Percentiles rank a stretch among this genome's conserved stretches.
Conservation (phyloP, 2,113 vertebrate genomes). For the Cebidichthys violaceus region DNA sequence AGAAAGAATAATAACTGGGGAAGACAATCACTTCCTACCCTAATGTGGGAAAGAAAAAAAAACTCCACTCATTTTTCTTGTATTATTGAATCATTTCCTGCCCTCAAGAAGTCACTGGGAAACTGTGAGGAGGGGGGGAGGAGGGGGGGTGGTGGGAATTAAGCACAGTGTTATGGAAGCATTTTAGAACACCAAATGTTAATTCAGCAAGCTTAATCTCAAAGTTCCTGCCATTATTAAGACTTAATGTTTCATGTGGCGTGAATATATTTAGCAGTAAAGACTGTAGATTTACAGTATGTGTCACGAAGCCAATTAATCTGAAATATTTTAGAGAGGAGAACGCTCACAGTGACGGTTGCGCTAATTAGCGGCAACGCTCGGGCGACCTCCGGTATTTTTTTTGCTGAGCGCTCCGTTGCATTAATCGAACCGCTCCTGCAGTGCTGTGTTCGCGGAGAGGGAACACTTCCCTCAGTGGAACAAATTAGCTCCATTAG, state of each 20-base stretch:
- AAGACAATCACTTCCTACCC: slow-evolving; percentile 68
- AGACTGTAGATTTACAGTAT: slow-evolving; percentile 43
- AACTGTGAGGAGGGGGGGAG: background rate
- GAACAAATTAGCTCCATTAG: slow-evolving; percentile 80
- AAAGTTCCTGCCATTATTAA: slow-evolving; percentile 43
- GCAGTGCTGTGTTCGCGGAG: slow-evolving; percentile 68
- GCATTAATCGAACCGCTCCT: slow-evolving; percentile 72
- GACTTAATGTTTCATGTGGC: slow-evolving; percentile 38
- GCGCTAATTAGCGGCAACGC: slow-evolving; percentile 69
- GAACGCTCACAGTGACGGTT: slow-evolving; percentile 43
- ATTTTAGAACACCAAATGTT: slow-evolving; percentile 72
- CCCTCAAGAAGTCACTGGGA: slow-evolving; percentile 61
- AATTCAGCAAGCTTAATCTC: slow-evolving; percentile 56
- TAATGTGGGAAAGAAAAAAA: slow-evolving; percentile 60
- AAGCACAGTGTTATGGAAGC: slow-evolving; percentile 40
- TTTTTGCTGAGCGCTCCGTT: slow-evolving; percentile 67
- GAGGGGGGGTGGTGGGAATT: slow-evolving; percentile 11
- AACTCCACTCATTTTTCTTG: slow-evolving; percentile 64
- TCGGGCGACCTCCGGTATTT: slow-evolving; percentile 61
- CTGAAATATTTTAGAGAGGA: slow-evolving; percentile 51
- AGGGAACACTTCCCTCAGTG: slow-evolving; percentile 74
- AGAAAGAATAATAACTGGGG: slow-evolving; percentile 59
- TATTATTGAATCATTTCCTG: slow-evolving; percentile 72
- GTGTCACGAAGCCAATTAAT: slow-evolving; percentile 54
- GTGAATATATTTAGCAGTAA: slow-evolving; percentile 49